Evolutionary conservation across 2,113 vertebrate species (phyloP).

Genomic region (Coracopsis vasa): DNA sequence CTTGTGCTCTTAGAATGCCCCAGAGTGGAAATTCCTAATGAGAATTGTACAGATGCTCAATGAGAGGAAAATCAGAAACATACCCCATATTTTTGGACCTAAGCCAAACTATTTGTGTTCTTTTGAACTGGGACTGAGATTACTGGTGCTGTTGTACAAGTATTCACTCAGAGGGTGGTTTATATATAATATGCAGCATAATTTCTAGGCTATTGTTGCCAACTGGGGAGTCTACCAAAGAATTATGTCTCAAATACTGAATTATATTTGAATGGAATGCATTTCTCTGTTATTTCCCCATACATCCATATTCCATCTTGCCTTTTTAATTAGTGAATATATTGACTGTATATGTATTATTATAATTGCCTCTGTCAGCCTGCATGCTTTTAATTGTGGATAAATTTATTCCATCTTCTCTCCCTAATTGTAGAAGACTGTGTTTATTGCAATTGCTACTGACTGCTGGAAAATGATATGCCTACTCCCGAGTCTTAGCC

Average conservation of each 20-base stretch:
- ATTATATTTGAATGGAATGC: slow-evolving; percentile 40
- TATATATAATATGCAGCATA: slow-evolving; percentile 32
- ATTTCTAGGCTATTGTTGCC: slow-evolving; percentile 50
- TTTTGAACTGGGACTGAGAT: background rate
- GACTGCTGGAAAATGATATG: slow-evolving; percentile 13
- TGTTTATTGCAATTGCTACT: slow-evolving; percentile 41
- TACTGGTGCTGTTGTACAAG: slow-evolving; percentile 29
- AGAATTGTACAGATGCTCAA: slow-evolving; percentile 1
- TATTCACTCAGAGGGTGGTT: slow-evolving; percentile 48
- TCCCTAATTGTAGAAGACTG: slow-evolving; percentile 32
- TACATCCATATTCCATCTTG: slow-evolving; percentile 43
- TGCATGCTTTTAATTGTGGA: slow-evolving; percentile 47
- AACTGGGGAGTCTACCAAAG: slow-evolving; percentile 43
- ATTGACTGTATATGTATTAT: slow-evolving; percentile 56
- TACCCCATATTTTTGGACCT: background rate
- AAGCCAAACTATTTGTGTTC: slow-evolving; percentile 22
- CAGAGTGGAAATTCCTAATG: slow-evolving; percentile 12
- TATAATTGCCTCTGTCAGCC: slow-evolving; percentile 28
- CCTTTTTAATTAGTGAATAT: slow-evolving; percentile 64
- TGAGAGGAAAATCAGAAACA: background rate
- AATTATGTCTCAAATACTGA: slow-evolving; percentile 36
- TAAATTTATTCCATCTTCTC: slow-evolving; percentile 38
- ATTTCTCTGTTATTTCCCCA: slow-evolving; percentile 55
- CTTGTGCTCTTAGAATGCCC: background rate
- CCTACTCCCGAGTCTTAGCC: background rate